A percentile compares a stretch with the other conserved stretches of the same genome.
Evolutionary conservation across 2,797 vertebrate genomes (phyloP).

Genomic region (Clarias pachynema): DNA sequence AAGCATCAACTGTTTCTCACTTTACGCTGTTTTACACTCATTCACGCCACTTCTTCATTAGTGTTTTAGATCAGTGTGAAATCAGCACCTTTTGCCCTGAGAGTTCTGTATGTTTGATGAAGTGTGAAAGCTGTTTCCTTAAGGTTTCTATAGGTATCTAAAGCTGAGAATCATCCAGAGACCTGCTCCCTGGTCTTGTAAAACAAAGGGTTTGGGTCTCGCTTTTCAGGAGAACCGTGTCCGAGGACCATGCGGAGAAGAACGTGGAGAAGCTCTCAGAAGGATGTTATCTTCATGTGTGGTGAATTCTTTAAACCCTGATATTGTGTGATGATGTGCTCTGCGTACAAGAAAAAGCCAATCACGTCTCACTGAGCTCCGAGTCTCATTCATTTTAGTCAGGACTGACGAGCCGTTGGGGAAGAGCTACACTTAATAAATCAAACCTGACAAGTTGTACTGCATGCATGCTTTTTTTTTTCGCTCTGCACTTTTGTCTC

Average conservation of each 20-base stretch:
- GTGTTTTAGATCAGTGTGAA: background rate
- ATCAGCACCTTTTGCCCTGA: background rate
- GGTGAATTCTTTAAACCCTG: background rate
- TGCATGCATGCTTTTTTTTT: slow-evolving; percentile 80
- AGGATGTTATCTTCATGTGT: background rate
- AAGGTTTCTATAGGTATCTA: background rate
- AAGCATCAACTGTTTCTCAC: background rate
- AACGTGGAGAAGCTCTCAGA: background rate
- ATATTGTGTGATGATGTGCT: slow-evolving; percentile 46
- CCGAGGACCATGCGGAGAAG: too few relatives aligned
- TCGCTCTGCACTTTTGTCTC: slow-evolving; percentile 64
- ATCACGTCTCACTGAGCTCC: slow-evolving; percentile 66
- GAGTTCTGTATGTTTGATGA: background rate
- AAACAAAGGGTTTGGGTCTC: background rate
- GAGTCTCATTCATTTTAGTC: slow-evolving; percentile 74
- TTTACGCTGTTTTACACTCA: background rate
- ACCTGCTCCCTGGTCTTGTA: too few relatives aligned
- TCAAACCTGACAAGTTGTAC: slow-evolving; percentile 88
- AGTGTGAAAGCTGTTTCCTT: background rate
- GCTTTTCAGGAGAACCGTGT: background rate
- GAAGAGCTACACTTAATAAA: slow-evolving; percentile 85
- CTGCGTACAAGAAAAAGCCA: slow-evolving; percentile 65
- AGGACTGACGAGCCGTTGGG: slow-evolving; percentile 85
- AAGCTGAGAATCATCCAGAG: background rate
- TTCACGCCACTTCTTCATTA: background rate